A percentile compares a stretch with the other conserved stretches of the same genome.
These are phyloP conservation scores for Chirona hameri DNA, from an alignment of 2,888 invertebrate species.

Conservation along the genomic window DNA sequence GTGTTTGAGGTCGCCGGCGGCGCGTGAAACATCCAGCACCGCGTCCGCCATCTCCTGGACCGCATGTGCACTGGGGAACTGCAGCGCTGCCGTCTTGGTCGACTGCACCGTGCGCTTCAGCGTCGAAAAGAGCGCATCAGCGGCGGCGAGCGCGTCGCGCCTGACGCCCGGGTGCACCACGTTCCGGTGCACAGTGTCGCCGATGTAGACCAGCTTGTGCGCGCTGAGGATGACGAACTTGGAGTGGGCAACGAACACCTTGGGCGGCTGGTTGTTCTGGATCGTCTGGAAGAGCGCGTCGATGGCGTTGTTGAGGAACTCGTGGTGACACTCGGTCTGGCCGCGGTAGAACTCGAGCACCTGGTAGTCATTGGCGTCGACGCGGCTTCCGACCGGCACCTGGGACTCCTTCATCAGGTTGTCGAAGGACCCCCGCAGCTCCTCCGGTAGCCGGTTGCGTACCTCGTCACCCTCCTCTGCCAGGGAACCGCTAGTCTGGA, in stretches of 20 bases:
- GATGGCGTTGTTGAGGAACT: slow-evolving; percentile 79
- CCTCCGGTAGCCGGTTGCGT: slow-evolving; percentile 66
- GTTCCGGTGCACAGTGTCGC: slow-evolving; percentile 87
- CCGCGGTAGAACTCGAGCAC: slow-evolving; percentile 81
- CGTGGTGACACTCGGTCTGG: slow-evolving; percentile 79
- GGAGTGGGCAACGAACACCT: slow-evolving; percentile 84
- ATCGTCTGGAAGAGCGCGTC: slow-evolving; percentile 88
- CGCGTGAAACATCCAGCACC: slow-evolving; percentile 76
- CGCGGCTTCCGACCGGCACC: slow-evolving; percentile 39
- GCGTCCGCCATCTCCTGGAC: slow-evolving; percentile 93
- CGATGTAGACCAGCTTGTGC: slow-evolving; percentile 88
- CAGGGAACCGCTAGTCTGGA: slow-evolving; percentile 67
- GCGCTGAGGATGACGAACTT: slow-evolving; percentile 93
- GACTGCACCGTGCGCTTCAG: slow-evolving; percentile 77
- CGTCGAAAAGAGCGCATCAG: slow-evolving; percentile 75
- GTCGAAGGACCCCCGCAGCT: slow-evolving; percentile 68
- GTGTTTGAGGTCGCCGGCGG: slow-evolving; percentile 71
- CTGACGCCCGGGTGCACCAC: slow-evolving; percentile 69
- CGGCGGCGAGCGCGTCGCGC: slow-evolving; percentile 66
- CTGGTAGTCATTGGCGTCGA: slow-evolving; percentile 71
- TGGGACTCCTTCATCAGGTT: slow-evolving; percentile 67
- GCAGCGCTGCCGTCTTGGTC: slow-evolving; percentile 84
- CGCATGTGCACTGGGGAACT: slow-evolving; percentile 84
- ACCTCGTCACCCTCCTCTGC: slow-evolving; percentile 69
- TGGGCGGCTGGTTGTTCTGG: slow-evolving; percentile 89